Evolutionary conservation across 2,888 invertebrate genomes (phyloP), one percentile per base, ranked within the genome.

Genomic region (Himalopsyche kuldschensis): DNA sequence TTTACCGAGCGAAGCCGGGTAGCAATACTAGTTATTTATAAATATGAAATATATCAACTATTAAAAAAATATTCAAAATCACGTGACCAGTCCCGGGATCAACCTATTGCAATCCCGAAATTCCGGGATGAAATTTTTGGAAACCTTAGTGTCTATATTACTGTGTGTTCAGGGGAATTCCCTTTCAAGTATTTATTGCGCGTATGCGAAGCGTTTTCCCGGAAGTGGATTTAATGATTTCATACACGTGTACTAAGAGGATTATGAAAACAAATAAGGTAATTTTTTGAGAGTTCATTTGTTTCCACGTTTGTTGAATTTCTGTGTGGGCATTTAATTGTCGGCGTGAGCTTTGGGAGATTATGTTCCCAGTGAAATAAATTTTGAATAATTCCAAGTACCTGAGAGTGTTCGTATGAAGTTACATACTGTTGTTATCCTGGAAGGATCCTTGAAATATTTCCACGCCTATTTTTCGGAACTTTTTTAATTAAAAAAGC

Each of bases 161-260:
- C 6, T 41, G 41, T 41, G 41, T 41, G 27, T 20, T 69, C 20
- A 27, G 69, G 20, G 27, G 20, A 27, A 69, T 69, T 69, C 69
- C 63, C 27, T 69, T 69, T 69, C 69, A 69, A 69, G 69, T 55
- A 55, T 20, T 10, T 55, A 55, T 55, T 55, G 55, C 20, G 15
- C 55, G 55, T 55, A 69, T 27, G 27, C 15, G 20, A 69, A 69
- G 1, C 69, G 27, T 69, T 69, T 69, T 27, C 69, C 69, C 20
- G 24, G 69, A 69, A 69, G 69, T 69, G 27, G 69, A 69, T 69
- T 69, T 80, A 80, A 80, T 75, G 41, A 35, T 77, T 81, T 77
- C 41, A 46, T 81, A 77, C 81, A 77, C 31, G 81, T 77, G 78
- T 82, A 20, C 46, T 78, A 82, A 78, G 82, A 82, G 82, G 82